phyloP scores from a whole-genome alignment of 1,140 invertebrate genomes.

The Penaeus japonicus region DNA sequence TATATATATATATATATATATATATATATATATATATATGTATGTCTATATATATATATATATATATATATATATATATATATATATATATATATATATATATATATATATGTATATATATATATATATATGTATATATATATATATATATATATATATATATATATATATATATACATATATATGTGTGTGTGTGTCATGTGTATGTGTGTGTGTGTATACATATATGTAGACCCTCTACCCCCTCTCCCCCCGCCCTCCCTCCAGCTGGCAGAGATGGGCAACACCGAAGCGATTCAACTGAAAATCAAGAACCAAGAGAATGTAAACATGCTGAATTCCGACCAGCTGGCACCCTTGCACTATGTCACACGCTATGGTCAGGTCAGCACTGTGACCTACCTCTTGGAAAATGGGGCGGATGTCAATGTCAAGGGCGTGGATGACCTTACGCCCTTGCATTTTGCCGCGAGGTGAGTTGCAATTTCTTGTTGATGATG shows the following conservation, averaged over 20 bases:
- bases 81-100: too few relatives aligned
- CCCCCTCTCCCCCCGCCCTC: neutral
- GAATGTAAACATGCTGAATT: constrained; percentile 63
- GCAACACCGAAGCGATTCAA: constrained; percentile 34
- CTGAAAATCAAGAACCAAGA: constrained; percentile 20
- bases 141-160: too few relatives aligned
- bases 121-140: too few relatives aligned
- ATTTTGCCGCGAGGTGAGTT: constrained; percentile 64
- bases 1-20: too few relatives aligned
- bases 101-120: too few relatives aligned
- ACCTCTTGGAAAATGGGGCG: constrained; percentile 64
- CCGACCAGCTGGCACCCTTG: constrained; percentile 63
- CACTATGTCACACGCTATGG: constrained; percentile 66
- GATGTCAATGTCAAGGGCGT: constrained; percentile 63
- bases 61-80: too few relatives aligned
- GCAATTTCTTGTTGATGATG: neutral
- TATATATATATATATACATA: neutral
- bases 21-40: too few relatives aligned
- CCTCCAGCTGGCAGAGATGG: constrained; percentile 27
- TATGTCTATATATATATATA: too few relatives aligned
- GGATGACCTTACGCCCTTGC: constrained; percentile 64
- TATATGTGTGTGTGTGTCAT: neutral
- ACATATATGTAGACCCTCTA: too few relatives aligned
- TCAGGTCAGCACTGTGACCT: constrained; percentile 61
- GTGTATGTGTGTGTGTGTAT: neutral